Conservation (phyloP, 2,113 vertebrate species). For the Arvicanthis niloticus region DNA sequence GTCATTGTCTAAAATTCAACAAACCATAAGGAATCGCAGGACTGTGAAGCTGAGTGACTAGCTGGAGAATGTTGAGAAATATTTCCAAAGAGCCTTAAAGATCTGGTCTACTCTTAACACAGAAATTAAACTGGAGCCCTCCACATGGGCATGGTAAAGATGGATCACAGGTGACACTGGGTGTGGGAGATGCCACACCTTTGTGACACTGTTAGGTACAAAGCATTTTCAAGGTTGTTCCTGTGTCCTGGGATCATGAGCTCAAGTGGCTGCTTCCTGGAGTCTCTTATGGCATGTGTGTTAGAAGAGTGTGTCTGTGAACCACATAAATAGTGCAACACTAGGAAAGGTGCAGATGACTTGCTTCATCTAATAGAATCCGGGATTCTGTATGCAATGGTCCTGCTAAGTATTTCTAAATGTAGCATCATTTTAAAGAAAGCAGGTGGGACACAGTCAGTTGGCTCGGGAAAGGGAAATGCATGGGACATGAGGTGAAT, state of each 20-base stretch:
- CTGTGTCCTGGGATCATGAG: background rate
- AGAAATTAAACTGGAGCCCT: background rate
- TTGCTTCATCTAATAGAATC: background rate
- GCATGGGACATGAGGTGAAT: background rate
- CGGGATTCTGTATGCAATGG: background rate
- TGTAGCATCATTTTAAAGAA: background rate
- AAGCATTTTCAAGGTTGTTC: background rate
- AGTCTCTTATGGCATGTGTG: background rate
- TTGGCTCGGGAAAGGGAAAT: background rate
- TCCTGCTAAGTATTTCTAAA: background rate
- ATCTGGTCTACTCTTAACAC: no score
- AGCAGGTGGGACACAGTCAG: background rate
- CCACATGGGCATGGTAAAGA: background rate
- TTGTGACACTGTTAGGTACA: rapidly evolving
- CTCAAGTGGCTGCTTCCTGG: background rate
- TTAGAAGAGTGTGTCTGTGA: background rate
- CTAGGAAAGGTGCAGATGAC: background rate
- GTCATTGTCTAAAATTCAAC: background rate
- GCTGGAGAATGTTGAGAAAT: background rate
- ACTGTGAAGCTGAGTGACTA: rapidly evolving
- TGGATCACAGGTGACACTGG: rapidly evolving
- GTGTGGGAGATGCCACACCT: background rate
- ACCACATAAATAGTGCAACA: background rate
- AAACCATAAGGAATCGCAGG: background rate
- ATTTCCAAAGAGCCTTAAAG: background rate